Evolutionary conservation across 2,888 invertebrate species (phyloP).

Genomic region (Drosophila peninsularis): DNA sequence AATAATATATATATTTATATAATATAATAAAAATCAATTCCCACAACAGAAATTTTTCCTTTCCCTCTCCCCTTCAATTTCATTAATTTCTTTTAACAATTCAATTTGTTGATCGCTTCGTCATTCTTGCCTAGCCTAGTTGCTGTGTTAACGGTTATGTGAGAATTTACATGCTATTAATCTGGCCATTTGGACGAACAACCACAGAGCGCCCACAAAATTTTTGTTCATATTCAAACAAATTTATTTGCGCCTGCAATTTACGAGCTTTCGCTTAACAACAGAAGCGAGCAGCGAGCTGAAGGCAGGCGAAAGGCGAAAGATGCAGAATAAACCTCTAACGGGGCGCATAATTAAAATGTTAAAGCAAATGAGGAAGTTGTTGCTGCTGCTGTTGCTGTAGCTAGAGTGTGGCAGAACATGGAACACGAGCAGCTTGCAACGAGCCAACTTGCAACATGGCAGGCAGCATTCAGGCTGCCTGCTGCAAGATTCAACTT

Average conservation of each 20-base stretch:
- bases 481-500: constrained; percentile 49
- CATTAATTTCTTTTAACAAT: not conserved
- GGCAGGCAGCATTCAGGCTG: constrained; percentile 38
- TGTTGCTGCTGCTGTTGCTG: constrained; percentile 39
- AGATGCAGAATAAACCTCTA: constrained; percentile 51
- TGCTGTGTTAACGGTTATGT: constrained; percentile 30
- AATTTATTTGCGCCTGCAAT: constrained; percentile 78
- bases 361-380: constrained; percentile 76
- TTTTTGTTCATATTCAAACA: constrained; percentile 67
- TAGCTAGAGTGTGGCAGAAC: constrained; percentile 41
- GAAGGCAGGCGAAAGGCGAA: not conserved
- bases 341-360: constrained; percentile 77
- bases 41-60: too few species aligned
- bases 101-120: not conserved
- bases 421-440: constrained; percentile 36
- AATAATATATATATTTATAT: too few species aligned
- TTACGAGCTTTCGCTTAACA: constrained; percentile 59
- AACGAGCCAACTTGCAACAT: constrained; percentile 41
- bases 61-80: too few species aligned
- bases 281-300: not conserved
- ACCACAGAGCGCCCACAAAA: constrained; percentile 27
- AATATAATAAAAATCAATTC: too few species aligned
- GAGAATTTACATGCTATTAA: constrained; percentile 42
- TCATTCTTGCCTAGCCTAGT: constrained; percentile 18
- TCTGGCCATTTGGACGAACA: constrained; percentile 40